Evolutionary conservation across 2,797 vertebrate genomes (phyloP), one percentile per base, ranked within the genome.

Genomic region (Hylomyscus alleni): DNA sequence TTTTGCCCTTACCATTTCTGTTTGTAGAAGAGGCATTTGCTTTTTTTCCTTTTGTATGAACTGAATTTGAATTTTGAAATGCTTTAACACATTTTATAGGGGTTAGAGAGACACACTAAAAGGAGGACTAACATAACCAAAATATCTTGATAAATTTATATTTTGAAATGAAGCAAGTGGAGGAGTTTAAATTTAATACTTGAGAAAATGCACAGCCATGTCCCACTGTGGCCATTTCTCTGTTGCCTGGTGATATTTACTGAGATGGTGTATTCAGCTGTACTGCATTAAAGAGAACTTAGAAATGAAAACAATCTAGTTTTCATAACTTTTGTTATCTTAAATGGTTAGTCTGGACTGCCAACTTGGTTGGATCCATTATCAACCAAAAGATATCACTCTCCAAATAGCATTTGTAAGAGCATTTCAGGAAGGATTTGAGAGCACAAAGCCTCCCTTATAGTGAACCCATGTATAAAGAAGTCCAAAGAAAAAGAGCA

Each of bases 1-100:
- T 1, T 77, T 8, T 17, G 67, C 4, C 37, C 1, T 84, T 5
- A 6, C 10, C 20, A 50, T 40, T 24, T 76, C 1, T 9, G 0
- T 81, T 72, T 60, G 15, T 50, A 62, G 24, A 13, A 67, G 4
- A 24, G 50, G 29, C 40, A 76, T 22, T 96, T 58, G 34, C 6
- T 91, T 92, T 60, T 82, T n/a, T 82, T n/a, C 9, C 10, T 76
- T 11, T 85, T 56, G 26, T 76, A 34, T 84, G 44, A 95, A 72
- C 24, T 88, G 44, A 58, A 89, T 81, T 95, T 88, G 37, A 84
- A 72, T 85, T 90, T 95, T 15, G 80, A 80, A 80, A 29, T 65
- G 6, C 20, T 44, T 85, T 22, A 31, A 84, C 82, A 85, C 60
- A 34, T 67, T 85, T 40, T 34, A 50, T 29, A 20, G 6, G 10